Percentiles rank a stretch among this genome's conserved stretches.
These are phyloP conservation scores for Idaea dimidiata DNA, from an alignment of 2,888 invertebrate species.

Conservation along the genomic window DNA sequence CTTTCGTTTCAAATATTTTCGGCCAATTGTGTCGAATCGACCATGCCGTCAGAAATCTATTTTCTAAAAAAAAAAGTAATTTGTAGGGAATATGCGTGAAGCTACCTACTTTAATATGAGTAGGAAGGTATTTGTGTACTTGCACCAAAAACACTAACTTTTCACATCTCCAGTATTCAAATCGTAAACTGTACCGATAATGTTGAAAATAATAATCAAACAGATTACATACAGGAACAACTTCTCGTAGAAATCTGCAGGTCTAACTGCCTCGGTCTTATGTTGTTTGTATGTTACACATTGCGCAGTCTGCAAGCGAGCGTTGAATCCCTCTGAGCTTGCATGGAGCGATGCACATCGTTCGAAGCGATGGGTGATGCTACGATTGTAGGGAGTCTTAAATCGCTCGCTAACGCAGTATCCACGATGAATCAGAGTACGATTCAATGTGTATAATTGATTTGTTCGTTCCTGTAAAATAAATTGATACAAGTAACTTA, in stretches of 20 bases:
- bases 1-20: conserved; percentile 6
- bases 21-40: conserved; percentile 19
- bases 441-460: conserved; percentile 13
- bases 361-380: conserved; percentile 14
- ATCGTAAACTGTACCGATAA: conserved; percentile 17
- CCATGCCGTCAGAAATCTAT: conserved; percentile 16
- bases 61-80: conserved; percentile 11
- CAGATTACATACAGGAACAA: conserved; percentile 15
- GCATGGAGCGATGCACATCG: conserved; percentile 12
- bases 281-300: conserved; percentile 18
- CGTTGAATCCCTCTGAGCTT: neutral
- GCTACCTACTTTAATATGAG: too few relatives aligned
- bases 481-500: too few relatives aligned
- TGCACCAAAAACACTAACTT: too few relatives aligned
- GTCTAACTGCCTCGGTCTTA: neutral
- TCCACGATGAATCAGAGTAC: conserved; percentile 21
- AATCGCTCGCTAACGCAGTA: conserved; percentile 21
- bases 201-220: conserved; percentile 12
- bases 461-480: conserved; percentile 14
- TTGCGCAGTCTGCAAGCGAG: conserved; percentile 13
- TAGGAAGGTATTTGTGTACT: too few relatives aligned
- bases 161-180: conserved; percentile 4
- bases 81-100: too few relatives aligned
- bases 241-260: neutral
- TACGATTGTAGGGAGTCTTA: neutral